phyloP scores from a whole-genome alignment of 2,113 vertebrate species.

The Noctilio leporinus region DNA sequence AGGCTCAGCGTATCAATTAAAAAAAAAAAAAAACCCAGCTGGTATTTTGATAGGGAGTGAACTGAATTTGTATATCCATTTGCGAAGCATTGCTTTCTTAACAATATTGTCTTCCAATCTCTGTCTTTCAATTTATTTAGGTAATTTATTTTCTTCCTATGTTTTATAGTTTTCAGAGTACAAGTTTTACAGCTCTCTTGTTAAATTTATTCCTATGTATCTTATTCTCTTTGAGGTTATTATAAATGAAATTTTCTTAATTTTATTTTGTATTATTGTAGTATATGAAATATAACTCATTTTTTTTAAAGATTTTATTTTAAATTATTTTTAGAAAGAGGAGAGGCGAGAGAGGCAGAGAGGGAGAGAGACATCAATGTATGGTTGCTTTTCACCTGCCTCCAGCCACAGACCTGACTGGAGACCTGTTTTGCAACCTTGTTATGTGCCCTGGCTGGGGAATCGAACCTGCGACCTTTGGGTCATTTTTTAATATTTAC shows the following conservation, averaged over 20 bases:
- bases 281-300: not conserved
- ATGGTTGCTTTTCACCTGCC: no score
- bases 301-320: no score
- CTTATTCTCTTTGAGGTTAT: not conserved
- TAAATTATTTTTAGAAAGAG: no score
- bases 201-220: not conserved
- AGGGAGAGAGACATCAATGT: no score
- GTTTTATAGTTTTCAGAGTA: slow-evolving; percentile 5
- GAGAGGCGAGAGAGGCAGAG: no score
- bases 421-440: no score
- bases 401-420: no score
- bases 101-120: not conserved
- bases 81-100: not conserved
- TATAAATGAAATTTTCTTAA: not conserved
- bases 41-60: not conserved
- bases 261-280: not conserved
- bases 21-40: not conserved
- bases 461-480: no score
- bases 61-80: not conserved
- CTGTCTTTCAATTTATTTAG: slow-evolving; percentile 24
- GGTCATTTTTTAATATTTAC: no score
- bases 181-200: not conserved
- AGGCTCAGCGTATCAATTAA: not conserved
- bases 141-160: not conserved
- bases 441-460: no score